phyloP scores from a whole-genome alignment of 2,113 vertebrate species.

The Trichechus manatus region DNA sequence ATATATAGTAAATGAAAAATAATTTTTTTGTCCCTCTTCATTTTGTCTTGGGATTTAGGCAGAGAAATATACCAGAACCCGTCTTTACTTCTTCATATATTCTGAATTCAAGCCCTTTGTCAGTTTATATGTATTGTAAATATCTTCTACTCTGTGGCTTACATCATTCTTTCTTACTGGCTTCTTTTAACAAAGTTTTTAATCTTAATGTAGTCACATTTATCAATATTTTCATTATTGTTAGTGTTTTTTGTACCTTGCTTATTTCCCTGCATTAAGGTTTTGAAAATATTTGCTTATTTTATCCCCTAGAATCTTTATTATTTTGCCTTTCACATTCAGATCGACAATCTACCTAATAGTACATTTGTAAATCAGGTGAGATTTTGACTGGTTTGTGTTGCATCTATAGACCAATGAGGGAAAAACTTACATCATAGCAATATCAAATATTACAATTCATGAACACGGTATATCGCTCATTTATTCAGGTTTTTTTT shows the following conservation, averaged over 20 bases:
- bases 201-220: neutral
- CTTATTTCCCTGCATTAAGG: neutral
- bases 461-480: neutral
- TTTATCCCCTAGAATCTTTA: neutral
- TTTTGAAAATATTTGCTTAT: neutral
- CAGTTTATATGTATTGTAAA: neutral
- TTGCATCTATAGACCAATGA: neutral
- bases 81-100: neutral
- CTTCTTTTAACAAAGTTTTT: neutral
- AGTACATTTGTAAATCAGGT: neutral
- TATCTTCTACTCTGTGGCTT: neutral
- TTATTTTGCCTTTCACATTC: neutral
- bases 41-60: neutral
- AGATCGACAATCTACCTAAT: neutral
- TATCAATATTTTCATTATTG: neutral
- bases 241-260: neutral
- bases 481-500: conserved; percentile 10
- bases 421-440: neutral
- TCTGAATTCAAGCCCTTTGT: neutral
- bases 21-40: neutral
- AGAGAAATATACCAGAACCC: neutral
- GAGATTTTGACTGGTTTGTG: neutral
- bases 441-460: neutral
- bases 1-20: neutral
- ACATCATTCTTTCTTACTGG: neutral